Conservation (phyloP, 1,140 invertebrate genomes). For the Cataglyphis hispanica region DNA sequence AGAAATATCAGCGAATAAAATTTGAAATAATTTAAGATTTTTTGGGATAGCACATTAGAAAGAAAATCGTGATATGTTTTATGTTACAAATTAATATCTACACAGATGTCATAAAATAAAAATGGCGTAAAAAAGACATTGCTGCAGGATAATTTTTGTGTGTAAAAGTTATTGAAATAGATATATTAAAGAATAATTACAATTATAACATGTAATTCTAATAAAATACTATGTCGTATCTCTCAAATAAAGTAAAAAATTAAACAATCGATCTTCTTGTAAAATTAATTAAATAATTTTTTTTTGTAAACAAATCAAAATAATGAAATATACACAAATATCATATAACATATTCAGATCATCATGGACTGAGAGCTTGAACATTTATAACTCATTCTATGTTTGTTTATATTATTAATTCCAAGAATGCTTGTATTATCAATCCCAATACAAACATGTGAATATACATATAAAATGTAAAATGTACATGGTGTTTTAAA, state of each 20-base stretch:
- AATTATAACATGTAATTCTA: background rate
- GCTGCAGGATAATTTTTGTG: conserved; percentile 25
- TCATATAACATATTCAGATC: conserved; percentile 29
- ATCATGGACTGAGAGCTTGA: conserved; percentile 43
- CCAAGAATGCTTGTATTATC: conserved; percentile 15
- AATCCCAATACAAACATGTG: background rate
- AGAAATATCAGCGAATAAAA: background rate
- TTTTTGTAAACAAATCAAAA: background rate
- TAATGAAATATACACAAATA: conserved; percentile 23
- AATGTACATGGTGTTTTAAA: conserved; percentile 21
- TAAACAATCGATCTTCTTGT: background rate
- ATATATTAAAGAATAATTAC: background rate
- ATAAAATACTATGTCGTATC: conserved; percentile 2
- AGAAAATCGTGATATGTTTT: background rate
- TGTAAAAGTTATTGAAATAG: conserved; percentile 15
- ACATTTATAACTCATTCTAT: conserved; percentile 21
- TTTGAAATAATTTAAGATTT: background rate
- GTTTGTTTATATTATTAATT: conserved; percentile 5
- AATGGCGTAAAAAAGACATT: background rate
- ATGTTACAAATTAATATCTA: background rate
- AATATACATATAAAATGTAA: conserved; percentile 28
- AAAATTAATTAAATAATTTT: background rate
- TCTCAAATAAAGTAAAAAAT: background rate
- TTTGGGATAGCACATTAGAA: background rate
- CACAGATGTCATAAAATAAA: background rate